Percentiles rank a stretch among this genome's conserved stretches.
These are phyloP conservation scores for Glaucopsyche alexis DNA, from an alignment of 2,888 invertebrate species.

Conservation along the genomic window DNA sequence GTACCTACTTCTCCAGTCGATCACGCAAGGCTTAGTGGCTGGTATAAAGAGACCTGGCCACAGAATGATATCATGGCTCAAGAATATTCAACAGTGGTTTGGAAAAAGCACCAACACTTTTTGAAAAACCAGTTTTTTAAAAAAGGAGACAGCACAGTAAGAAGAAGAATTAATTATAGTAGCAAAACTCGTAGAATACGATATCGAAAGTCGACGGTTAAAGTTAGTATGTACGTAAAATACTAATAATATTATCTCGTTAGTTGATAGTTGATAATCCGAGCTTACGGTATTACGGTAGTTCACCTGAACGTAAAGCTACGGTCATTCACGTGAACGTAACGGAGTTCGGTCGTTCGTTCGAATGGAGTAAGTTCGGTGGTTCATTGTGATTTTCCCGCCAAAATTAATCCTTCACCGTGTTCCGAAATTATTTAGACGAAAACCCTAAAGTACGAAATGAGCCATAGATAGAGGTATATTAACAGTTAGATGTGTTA, in stretches of 20 bases:
- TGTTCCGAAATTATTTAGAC: conserved; percentile 70
- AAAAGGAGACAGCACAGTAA: too few species aligned
- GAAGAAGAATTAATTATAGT: too few species aligned
- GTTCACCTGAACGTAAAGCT: conserved; percentile 37
- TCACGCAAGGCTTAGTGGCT: too few species aligned
- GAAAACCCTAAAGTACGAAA: conserved; percentile 64
- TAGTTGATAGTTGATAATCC: conserved; percentile 57
- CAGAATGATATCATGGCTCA: too few species aligned
- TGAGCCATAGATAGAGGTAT: conserved; percentile 43
- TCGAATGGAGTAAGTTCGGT: neutral
- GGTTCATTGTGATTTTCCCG: conserved; percentile 61
- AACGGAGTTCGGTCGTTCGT: conserved; percentile 39
- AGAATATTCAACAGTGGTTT: too few species aligned
- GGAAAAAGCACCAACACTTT: too few species aligned
- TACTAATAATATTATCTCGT: neutral
- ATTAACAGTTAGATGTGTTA: neutral
- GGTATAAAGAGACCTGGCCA: too few species aligned
- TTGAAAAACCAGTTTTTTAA: too few species aligned
- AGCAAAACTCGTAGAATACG: too few species aligned
- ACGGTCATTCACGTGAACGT: neutral
- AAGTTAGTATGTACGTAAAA: neutral
- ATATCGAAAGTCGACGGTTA: neutral
- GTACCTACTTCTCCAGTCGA: too few species aligned
- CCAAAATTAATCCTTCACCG: conserved; percentile 66
- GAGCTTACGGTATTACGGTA: conserved; percentile 50